Percentiles rank a stretch among this genome's conserved stretches.
Evolutionary conservation across 1,140 invertebrate species (phyloP).

Genomic region (Helicoverpa zea): DNA sequence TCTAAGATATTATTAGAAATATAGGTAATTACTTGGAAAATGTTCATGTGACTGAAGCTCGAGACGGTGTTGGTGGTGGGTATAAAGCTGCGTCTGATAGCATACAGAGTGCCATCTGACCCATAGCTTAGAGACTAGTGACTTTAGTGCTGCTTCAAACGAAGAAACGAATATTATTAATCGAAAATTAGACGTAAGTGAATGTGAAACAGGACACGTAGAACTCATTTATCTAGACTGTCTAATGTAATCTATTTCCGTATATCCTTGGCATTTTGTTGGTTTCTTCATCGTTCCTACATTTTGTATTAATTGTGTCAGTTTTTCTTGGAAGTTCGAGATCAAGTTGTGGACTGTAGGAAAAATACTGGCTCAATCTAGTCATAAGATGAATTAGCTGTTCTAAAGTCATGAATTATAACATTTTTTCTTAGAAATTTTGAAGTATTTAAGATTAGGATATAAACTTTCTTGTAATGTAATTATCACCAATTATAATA

Average conservation of each 20-base stretch:
- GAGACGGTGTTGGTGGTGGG: slow-evolving; percentile 46
- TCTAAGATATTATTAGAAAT: slow-evolving; percentile 46
- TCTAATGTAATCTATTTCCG: slow-evolving; percentile 59
- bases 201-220: slow-evolving; percentile 70
- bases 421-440: slow-evolving; percentile 76
- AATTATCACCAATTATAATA: slow-evolving; percentile 68
- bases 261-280: slow-evolving; percentile 64
- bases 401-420: slow-evolving; percentile 76
- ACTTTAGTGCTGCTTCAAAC: slow-evolving; percentile 78
- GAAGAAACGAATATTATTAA: slow-evolving; percentile 80
- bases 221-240: slow-evolving; percentile 64
- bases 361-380: slow-evolving; percentile 85
- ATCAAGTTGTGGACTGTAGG: slow-evolving; percentile 72
- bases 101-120: slow-evolving; percentile 81
- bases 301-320: slow-evolving; percentile 81
- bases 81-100: slow-evolving; percentile 71
- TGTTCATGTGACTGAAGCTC: slow-evolving; percentile 55
- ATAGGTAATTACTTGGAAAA: slow-evolving; percentile 31
- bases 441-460: slow-evolving; percentile 75
- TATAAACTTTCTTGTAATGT: slow-evolving; percentile 73
- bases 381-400: slow-evolving; percentile 85
- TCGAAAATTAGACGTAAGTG: slow-evolving; percentile 78
- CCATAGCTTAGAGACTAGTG: slow-evolving; percentile 79
- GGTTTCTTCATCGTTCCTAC: slow-evolving; percentile 80
- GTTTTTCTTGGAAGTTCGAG: slow-evolving; percentile 74